Base-by-base conservation (phyloP, 2,888 invertebrate species). In the Limenitis camilla region DNA sequence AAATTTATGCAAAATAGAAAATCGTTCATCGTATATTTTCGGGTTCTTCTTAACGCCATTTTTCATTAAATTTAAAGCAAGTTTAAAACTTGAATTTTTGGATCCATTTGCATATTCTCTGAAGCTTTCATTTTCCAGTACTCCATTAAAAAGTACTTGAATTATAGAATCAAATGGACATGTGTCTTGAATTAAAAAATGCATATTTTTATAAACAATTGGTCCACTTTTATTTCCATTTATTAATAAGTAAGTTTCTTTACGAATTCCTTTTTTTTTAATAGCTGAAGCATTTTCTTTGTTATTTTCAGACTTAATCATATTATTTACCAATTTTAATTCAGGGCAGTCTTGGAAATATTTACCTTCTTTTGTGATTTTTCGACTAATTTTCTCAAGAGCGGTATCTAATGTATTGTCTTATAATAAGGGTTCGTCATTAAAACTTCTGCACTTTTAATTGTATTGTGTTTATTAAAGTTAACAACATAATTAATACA, bases 171-270 rank as follows among this genome's bases (percentile, higher is more conserved):
- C 41, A 11, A 41, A 40, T 33, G 49, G 45, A 45, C 45, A 45
- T 27, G 45, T 45, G 9, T 45, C 35, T 8, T 45, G 19, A 45
- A 19, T 27, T 11, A 45, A 36, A 33, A 11, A 45, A 27, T 33
- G 11, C 19, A 33, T 27, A 11, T 28, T 19, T 9, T 28, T 36
- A n/a, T 33, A 19, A 10, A 35, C 4, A 35, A 45, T 28, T 35
- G 45, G 45, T 32, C 45, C 45, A 45, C 35, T 35, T 27, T 35
- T 33, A 45, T 45, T 45, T 35, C 45, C 45, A 45, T 45, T 45
- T 35, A 45, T 35, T 9, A 45, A 35, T 45, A 45, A 19, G 35
- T 45, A 32, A 32, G 32, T 32, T 32, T 32, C 32, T 32, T 32
- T 32, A 32, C 32, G 32, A 32, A 32, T 32, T 32, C 32, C n/a